Conservation (phyloP, 2,888 invertebrate genomes). For the Cheilosia soror region DNA sequence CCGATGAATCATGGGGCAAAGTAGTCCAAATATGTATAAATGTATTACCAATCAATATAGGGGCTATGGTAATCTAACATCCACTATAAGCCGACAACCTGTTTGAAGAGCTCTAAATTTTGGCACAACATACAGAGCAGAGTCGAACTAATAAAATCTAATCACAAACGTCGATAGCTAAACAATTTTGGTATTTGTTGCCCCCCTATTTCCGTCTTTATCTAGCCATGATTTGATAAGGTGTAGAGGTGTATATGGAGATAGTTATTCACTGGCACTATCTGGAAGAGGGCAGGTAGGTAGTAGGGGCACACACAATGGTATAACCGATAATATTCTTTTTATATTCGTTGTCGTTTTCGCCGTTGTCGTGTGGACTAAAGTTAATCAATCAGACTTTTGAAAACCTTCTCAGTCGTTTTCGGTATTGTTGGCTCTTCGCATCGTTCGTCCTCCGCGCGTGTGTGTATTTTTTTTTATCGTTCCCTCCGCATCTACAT, state of each 20-base stretch:
- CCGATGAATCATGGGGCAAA: background rate
- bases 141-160: constrained; percentile 37
- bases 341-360: constrained; percentile 31
- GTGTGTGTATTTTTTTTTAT: constrained; percentile 18
- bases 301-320: constrained; percentile 1
- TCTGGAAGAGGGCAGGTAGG: background rate
- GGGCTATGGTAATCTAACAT: constrained; percentile 1
- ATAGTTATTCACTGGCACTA: constrained; percentile 14
- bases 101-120: constrained; percentile 4
- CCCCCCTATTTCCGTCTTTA: constrained; percentile 45
- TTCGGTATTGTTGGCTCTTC: constrained; percentile 68
- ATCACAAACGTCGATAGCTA: constrained; percentile 54
- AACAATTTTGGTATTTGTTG: constrained; percentile 26
- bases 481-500: background rate
- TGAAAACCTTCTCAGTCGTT: constrained; percentile 68
- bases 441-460: constrained; percentile 47
- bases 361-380: constrained; percentile 50
- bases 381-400: constrained; percentile 69
- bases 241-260: constrained; percentile 19
- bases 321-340: constrained; percentile 45
- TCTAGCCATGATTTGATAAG: constrained; percentile 60
- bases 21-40: background rate
- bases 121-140: background rate
- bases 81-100: constrained; percentile 12
- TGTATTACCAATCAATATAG: background rate